phyloP scores from a whole-genome alignment of 2,113 vertebrate species.

The Ceuthmochares aereus region DNA sequence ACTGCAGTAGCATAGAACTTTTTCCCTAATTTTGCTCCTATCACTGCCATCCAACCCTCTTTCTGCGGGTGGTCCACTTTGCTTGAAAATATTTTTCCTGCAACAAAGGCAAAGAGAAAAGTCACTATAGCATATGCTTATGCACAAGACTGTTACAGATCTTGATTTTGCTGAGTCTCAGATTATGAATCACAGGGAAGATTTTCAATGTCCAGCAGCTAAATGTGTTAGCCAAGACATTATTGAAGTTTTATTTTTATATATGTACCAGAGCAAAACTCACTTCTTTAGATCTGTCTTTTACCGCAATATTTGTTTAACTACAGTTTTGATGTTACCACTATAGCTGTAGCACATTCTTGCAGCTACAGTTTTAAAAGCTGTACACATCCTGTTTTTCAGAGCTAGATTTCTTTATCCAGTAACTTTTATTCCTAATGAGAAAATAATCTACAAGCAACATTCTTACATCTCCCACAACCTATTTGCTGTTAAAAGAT shows the following conservation, averaged over 20 bases:
- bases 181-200: constrained; percentile 81
- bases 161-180: constrained; percentile 79
- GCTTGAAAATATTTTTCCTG: constrained; percentile 27
- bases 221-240: constrained; percentile 73
- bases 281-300: constrained; percentile 66
- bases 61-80: neutral
- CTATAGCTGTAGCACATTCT: constrained; percentile 60
- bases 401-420: constrained; percentile 69
- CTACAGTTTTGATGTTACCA: constrained; percentile 53
- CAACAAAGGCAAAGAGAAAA: constrained; percentile 23
- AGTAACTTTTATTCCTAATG: constrained; percentile 77
- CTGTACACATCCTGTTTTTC: neutral
- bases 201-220: constrained; percentile 75
- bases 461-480: constrained; percentile 51
- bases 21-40: neutral
- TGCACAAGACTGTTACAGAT: constrained; percentile 65
- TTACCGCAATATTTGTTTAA: constrained; percentile 69
- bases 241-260: constrained; percentile 77
- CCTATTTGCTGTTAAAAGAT: constrained; percentile 31
- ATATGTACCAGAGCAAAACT: constrained; percentile 41
- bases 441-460: constrained; percentile 76
- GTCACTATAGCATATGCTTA: neutral
- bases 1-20: neutral
- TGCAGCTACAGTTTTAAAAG: constrained; percentile 72
- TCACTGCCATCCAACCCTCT: neutral